Percentiles rank a stretch among this genome's conserved stretches.
Evolutionary conservation across 64 coral and sea anemone species (phyloP).

Genomic region (Porites lutea): DNA sequence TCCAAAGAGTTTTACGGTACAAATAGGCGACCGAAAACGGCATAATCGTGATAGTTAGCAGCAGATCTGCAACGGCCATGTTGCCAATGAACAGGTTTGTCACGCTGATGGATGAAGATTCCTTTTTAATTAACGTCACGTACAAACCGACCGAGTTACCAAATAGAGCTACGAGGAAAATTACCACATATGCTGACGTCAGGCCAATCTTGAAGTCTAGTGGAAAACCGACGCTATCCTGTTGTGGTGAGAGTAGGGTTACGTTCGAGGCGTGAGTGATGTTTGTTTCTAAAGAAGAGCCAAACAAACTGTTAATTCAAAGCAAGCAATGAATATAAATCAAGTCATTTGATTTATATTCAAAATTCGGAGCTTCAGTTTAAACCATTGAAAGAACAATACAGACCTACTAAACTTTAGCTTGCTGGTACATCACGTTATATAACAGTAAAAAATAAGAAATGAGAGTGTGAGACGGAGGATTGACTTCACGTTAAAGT

Average conservation of each 20-base stretch:
- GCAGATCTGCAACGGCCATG: constrained; percentile 65
- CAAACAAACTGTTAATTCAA: too few species aligned
- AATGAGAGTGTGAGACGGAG: too few species aligned
- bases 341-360: too few species aligned
- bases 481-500: too few species aligned
- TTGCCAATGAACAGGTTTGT: constrained; percentile 29
- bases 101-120: not conserved
- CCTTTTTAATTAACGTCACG: not conserved
- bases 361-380: too few species aligned
- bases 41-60: constrained; percentile 44
- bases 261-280: not conserved
- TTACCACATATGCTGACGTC: not conserved
- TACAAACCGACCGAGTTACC: constrained; percentile 28
- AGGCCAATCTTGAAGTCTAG: not conserved
- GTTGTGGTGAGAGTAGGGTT: not conserved
- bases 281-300: not conserved
- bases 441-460: too few species aligned
- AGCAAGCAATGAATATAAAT: too few species aligned
- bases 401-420: too few species aligned
- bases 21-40: constrained; percentile 53
- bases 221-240: too few species aligned
- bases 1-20: not conserved
- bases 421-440: too few species aligned
- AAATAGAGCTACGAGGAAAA: not conserved
- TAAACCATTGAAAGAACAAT: too few species aligned